These are phyloP conservation scores for Parascotia fuliginaria DNA, from an alignment of 2,888 invertebrate genomes.

Conservation along the genomic window DNA sequence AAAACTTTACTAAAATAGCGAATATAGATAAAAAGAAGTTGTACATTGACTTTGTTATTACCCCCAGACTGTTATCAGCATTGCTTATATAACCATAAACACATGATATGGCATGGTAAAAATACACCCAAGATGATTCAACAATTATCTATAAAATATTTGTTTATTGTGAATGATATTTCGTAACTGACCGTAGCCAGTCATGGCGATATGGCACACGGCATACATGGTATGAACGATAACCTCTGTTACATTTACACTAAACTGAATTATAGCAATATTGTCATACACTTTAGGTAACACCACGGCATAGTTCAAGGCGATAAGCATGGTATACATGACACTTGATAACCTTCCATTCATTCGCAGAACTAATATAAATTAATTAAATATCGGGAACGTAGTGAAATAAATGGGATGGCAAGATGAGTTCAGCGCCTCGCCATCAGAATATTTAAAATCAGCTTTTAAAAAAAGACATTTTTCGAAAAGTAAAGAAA, in stretches of 20 bases:
- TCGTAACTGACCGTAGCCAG: conserved; percentile 33
- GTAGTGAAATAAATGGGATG: too few species aligned
- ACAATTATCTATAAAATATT: conserved; percentile 41
- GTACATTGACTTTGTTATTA: not conserved
- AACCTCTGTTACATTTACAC: conserved; percentile 43
- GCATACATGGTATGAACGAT: conserved; percentile 42
- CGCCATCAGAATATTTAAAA: too few species aligned
- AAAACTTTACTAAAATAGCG: too few species aligned
- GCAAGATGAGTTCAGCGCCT: too few species aligned
- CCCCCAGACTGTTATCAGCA: not conserved
- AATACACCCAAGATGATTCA: conserved; percentile 34
- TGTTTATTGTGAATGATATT: conserved; percentile 42
- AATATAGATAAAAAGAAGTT: too few species aligned
- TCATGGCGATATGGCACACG: conserved; percentile 46
- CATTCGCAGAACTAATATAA: too few species aligned
- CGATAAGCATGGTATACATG: not conserved
- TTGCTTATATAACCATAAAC: not conserved
- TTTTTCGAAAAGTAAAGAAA: too few species aligned
- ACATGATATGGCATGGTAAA: not conserved
- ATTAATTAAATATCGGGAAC: too few species aligned
- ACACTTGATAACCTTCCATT: too few species aligned
- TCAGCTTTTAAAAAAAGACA: too few species aligned
- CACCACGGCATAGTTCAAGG: conserved; percentile 26
- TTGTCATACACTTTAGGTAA: conserved; percentile 28
- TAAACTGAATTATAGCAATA: conserved; percentile 25